Conservation (phyloP, 2,797 vertebrate species). For the Sparidentex hasta region DNA sequence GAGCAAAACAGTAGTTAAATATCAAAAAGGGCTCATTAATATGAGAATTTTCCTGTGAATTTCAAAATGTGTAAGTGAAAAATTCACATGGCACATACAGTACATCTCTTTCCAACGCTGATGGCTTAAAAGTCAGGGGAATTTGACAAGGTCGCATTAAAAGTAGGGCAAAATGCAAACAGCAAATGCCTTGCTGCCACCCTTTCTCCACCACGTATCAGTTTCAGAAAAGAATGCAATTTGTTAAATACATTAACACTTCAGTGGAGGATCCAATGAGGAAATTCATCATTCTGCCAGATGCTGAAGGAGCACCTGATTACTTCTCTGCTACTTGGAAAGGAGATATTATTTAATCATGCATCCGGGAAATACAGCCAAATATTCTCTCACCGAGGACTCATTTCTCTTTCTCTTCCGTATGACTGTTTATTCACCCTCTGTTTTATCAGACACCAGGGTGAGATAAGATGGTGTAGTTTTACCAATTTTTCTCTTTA, state of each 20-base stretch:
- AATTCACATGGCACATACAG: background rate
- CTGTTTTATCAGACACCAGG: slow-evolving; percentile 10
- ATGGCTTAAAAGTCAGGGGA: slow-evolving; percentile 36
- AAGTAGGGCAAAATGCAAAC: slow-evolving; percentile 60
- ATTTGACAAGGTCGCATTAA: slow-evolving; percentile 69
- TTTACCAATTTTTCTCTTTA: background rate
- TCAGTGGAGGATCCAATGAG: slow-evolving; percentile 73
- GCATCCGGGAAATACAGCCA: slow-evolving; percentile 61
- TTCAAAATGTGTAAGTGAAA: slow-evolving; percentile 2
- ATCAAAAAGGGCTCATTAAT: background rate
- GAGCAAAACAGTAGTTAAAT: too few relatives aligned
- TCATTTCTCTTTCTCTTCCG: slow-evolving; percentile 55
- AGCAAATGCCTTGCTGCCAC: slow-evolving; percentile 39
- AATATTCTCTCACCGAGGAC: slow-evolving; percentile 59
- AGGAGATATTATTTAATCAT: slow-evolving; percentile 76
- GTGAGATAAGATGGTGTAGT: background rate
- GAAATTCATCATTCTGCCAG: slow-evolving; percentile 82
- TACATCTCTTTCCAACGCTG: slow-evolving; percentile 1
- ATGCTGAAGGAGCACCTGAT: slow-evolving; percentile 78
- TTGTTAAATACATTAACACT: slow-evolving; percentile 83
- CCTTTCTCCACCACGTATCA: slow-evolving; percentile 49
- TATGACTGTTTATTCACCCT: slow-evolving; percentile 11
- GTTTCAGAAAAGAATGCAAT: slow-evolving; percentile 74
- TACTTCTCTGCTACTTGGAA: slow-evolving; percentile 69
- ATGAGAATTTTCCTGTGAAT: background rate